Percentiles rank a stretch among this genome's conserved stretches.
These are phyloP conservation scores for Pachyseris speciosa DNA, from an alignment of 64 coral and sea anemone species.

Conservation along the genomic window DNA sequence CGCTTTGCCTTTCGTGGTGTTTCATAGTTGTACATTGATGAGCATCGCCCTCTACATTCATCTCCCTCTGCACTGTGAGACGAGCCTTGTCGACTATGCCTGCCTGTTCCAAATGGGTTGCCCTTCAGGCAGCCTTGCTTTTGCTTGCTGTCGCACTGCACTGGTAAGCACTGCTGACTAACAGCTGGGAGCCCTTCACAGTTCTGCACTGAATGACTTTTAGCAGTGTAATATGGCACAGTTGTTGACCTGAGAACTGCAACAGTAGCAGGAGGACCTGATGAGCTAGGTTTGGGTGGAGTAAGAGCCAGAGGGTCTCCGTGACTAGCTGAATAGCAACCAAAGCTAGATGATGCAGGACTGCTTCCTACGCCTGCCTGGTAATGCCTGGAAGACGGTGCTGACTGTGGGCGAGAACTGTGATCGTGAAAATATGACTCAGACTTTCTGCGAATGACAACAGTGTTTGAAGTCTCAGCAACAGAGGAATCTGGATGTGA, in stretches of 20 bases:
- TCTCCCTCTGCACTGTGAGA: constrained; percentile 63
- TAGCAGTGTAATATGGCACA: constrained; percentile 92
- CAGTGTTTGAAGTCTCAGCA: constrained; percentile 4
- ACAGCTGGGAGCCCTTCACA: constrained; percentile 38
- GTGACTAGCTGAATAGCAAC: constrained; percentile 70
- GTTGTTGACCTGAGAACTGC: constrained; percentile 76
- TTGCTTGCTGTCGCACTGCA: constrained; percentile 52
- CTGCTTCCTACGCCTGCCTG: constrained; percentile 6
- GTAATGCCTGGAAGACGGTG: constrained; percentile 72
- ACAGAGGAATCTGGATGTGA: constrained; percentile 54
- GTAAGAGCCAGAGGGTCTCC: constrained; percentile 59
- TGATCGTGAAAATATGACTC: not conserved
- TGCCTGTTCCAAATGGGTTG: not conserved
- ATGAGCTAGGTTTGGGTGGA: constrained; percentile 1
- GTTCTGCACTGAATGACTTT: constrained; percentile 72
- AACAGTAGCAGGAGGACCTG: constrained; percentile 62
- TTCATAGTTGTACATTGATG: constrained; percentile 13
- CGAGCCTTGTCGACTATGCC: constrained; percentile 47
- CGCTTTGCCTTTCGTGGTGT: not conserved
- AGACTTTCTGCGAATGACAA: constrained; percentile 23
- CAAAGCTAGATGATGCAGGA: not conserved
- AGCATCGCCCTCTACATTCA: not conserved
- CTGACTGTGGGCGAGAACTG: constrained; percentile 79
- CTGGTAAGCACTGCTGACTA: constrained; percentile 83
- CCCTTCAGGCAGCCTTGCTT: constrained; percentile 22